Evolutionary conservation across 2,797 vertebrate species (phyloP).

Genomic region (Potorous gilbertii): DNA sequence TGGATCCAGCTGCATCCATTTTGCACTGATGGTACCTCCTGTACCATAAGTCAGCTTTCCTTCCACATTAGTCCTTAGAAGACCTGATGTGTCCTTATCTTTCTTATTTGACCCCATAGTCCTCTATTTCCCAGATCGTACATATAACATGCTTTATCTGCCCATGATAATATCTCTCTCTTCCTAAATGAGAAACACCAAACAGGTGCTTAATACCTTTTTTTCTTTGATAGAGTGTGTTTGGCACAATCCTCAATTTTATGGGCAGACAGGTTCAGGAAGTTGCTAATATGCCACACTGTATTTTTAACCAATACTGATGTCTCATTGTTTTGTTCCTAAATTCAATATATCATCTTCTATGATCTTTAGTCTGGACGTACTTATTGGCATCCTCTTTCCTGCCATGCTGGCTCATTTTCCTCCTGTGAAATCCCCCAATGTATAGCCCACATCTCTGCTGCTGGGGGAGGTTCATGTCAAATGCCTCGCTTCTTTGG

Average conservation of each 20-base stretch:
- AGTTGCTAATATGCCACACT: neutral
- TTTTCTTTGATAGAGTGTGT: neutral
- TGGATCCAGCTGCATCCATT: neutral
- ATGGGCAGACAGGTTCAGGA: neutral
- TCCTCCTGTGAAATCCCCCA: neutral
- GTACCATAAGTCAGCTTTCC: neutral
- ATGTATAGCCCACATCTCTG: neutral
- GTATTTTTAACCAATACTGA: neutral
- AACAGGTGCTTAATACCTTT: neutral
- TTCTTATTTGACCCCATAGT: neutral
- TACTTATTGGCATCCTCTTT: neutral
- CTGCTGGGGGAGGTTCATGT: neutral
- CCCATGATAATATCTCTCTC: neutral
- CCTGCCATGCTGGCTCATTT: neutral
- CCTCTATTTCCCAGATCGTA: neutral
- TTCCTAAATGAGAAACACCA: neutral
- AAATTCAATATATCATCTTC: neutral
- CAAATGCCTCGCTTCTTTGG: neutral
- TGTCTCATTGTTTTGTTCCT: neutral
- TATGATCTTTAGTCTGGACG: neutral
- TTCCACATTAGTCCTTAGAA: neutral
- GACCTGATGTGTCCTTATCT: neutral
- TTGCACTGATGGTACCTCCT: neutral
- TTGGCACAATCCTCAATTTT: neutral
- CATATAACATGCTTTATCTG: neutral